Percentiles rank a stretch among this genome's conserved stretches.
These are phyloP conservation scores for Choloepus hoffmanni DNA, from an alignment of 2,113 vertebrate genomes.

Conservation along the genomic window DNA sequence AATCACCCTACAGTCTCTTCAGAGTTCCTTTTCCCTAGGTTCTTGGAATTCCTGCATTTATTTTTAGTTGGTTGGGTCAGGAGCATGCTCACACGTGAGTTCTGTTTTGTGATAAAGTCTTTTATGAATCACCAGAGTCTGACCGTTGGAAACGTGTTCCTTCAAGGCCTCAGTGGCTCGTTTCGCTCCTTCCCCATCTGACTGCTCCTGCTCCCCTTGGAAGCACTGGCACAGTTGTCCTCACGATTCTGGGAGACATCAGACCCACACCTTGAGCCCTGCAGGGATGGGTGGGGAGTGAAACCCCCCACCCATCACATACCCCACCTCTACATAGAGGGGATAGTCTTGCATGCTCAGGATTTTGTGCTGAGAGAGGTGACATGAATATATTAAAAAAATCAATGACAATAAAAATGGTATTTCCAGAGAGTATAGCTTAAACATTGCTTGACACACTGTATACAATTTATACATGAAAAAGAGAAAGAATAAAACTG, in stretches of 20 bases:
- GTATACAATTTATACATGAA: not conserved
- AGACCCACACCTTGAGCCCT: too few relatives aligned
- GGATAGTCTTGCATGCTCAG: not conserved
- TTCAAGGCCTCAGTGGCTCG: too few relatives aligned
- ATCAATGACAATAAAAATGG: not conserved
- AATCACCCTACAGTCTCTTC: not conserved
- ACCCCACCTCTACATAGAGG: too few relatives aligned
- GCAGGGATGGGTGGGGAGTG: too few relatives aligned
- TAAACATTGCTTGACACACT: not conserved
- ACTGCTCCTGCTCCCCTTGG: not conserved
- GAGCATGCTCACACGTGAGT: fast-evolving
- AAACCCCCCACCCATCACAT: too few relatives aligned
- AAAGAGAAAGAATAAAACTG: not conserved
- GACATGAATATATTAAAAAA: not conserved
- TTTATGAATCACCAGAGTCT: not conserved
- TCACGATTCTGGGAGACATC: not conserved
- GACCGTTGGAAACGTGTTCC: not conserved
- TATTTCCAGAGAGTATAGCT: not conserved
- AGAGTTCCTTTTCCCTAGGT: not conserved
- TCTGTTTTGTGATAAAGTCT: too few relatives aligned
- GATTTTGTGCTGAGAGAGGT: not conserved
- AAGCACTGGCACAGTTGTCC: fast-evolving
- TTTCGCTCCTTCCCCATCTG: not conserved
- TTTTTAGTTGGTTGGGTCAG: too few relatives aligned
- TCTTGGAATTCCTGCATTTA: not conserved